Percentiles rank a stretch among this genome's conserved stretches.
Conservation (phyloP, 2,888 invertebrate species). For the Tipula helvola region DNA sequence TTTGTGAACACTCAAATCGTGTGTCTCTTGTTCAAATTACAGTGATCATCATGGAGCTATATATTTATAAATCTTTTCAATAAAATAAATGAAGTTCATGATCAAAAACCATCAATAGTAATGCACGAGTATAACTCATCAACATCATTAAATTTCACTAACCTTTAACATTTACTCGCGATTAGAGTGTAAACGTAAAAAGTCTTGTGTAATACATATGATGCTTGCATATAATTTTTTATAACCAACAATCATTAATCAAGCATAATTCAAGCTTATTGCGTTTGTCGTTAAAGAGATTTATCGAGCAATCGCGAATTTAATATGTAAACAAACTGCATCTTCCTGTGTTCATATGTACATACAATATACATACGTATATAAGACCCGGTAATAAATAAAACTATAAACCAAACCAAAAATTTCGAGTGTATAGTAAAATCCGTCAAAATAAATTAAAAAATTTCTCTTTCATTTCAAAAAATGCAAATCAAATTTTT, state of each 20-base stretch:
- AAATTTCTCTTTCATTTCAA: neutral
- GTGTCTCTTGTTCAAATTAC: too few species aligned
- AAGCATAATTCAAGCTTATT: neutral
- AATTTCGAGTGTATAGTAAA: neutral
- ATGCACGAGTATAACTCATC: neutral
- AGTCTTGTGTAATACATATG: neutral
- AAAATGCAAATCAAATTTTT: neutral
- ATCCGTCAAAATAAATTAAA: neutral
- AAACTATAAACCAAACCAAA: neutral
- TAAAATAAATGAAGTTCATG: neutral
- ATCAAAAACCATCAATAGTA: neutral
- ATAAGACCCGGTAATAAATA: neutral
- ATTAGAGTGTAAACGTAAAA: neutral
- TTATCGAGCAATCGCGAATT: neutral
- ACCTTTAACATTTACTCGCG: neutral
- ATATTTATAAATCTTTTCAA: neutral
- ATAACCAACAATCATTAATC: neutral
- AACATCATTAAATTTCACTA: neutral
- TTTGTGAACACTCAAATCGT: too few species aligned
- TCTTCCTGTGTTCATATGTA: neutral
- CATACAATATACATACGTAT: neutral
- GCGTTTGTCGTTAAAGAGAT: neutral
- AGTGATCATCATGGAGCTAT: neutral
- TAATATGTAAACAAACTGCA: neutral
- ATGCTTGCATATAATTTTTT: too few species aligned